These are phyloP conservation scores for Premnoplex brunnescens DNA, from an alignment of 2,797 vertebrate genomes.

Conservation along the genomic window DNA sequence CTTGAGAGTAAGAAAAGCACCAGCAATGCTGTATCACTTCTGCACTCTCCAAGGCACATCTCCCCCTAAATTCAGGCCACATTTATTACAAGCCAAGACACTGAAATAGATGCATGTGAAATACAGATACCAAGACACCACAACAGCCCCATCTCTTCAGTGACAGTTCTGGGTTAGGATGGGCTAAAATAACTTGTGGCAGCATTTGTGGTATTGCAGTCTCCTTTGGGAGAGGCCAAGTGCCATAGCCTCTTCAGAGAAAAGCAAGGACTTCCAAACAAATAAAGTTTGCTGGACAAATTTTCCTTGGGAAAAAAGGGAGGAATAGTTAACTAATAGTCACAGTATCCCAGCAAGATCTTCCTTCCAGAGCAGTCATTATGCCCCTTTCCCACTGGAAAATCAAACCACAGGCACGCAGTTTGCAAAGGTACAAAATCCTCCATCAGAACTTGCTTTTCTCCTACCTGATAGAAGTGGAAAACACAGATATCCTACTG, in stretches of 20 bases:
- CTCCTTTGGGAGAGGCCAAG: not conserved
- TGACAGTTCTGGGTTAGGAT: not conserved
- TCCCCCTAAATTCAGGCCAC: not conserved
- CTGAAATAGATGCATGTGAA: not conserved
- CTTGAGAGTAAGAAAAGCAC: not conserved
- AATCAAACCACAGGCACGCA: not conserved
- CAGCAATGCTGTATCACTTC: not conserved
- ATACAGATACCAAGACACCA: not conserved
- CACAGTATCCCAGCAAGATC: not conserved
- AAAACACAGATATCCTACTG: not conserved
- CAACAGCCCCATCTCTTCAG: not conserved
- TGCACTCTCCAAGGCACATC: not conserved
- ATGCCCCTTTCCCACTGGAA: not conserved
- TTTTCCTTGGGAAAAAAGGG: not conserved
- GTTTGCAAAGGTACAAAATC: not conserved
- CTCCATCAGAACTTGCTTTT: not conserved
- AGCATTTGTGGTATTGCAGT: not conserved
- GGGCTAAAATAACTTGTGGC: not conserved
- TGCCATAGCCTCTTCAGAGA: not conserved
- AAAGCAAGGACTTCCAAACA: not conserved
- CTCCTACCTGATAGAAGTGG: too few species aligned
- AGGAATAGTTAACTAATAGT: not conserved
- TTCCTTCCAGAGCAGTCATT: not conserved
- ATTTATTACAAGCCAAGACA: not conserved
- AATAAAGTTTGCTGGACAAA: not conserved